A percentile compares a stretch with the other conserved stretches of the same genome.
phyloP scores from a whole-genome alignment of 2,797 vertebrate genomes.

The Anolis apletophallus region DNA sequence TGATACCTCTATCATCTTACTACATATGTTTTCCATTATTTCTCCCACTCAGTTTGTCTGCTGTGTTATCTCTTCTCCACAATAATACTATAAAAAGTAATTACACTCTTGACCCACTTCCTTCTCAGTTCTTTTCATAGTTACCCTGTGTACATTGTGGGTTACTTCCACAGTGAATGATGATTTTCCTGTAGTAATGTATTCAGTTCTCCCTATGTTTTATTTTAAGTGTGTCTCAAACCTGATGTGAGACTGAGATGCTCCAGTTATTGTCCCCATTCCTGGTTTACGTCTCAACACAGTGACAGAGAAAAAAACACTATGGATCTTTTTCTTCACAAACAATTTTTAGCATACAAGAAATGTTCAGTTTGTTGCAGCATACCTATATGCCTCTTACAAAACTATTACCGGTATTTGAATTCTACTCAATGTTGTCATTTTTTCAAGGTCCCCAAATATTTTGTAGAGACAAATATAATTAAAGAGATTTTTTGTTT shows the following conservation, averaged over 20 bases:
- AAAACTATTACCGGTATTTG: not conserved
- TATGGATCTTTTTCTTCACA: not conserved
- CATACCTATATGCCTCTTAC: not conserved
- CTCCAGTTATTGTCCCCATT: not conserved
- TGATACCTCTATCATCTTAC: not conserved
- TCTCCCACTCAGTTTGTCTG: not conserved
- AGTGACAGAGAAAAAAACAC: not conserved
- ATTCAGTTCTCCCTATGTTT: not conserved
- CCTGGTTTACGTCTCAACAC: not conserved
- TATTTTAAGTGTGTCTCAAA: not conserved
- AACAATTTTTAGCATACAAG: not conserved
- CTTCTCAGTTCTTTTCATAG: not conserved
- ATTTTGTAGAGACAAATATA: not conserved
- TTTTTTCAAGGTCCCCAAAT: not conserved
- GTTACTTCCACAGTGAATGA: not conserved
- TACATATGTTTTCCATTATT: conserved; percentile 12
- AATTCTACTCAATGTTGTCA: not conserved
- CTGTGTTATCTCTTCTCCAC: conserved; percentile 3
- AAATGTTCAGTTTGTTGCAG: not conserved
- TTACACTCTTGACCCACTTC: not conserved
- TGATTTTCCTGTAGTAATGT: conserved; percentile 5
- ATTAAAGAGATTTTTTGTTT: not conserved
- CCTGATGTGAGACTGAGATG: not conserved
- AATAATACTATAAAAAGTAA: not conserved
- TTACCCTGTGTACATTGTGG: not conserved